Conservation (phyloP, 1,140 invertebrate genomes). For the Drosophila ogumai region DNA sequence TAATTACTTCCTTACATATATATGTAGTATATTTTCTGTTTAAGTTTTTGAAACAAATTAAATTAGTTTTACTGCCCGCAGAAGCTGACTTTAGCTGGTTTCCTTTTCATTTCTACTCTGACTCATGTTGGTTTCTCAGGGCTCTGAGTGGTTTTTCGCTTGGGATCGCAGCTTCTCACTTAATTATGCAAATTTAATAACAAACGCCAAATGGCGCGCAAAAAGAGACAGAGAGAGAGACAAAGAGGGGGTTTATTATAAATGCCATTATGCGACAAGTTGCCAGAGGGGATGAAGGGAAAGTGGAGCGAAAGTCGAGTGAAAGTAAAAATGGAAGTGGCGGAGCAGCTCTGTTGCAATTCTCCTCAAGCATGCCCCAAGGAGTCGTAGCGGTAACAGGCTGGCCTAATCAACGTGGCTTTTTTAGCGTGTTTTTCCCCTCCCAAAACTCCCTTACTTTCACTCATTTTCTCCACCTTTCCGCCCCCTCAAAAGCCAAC, state of each 20-base stretch:
- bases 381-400: constrained; percentile 58
- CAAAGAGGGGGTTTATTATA: constrained; percentile 54
- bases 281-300: neutral
- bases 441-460: neutral
- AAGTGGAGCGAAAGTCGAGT: neutral
- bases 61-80: constrained; percentile 16
- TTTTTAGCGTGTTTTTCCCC: constrained; percentile 22
- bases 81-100: constrained; percentile 14
- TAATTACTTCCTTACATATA: neutral
- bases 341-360: constrained; percentile 53
- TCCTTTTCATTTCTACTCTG: neutral
- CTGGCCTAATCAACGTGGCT: constrained; percentile 54
- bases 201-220: constrained; percentile 62
- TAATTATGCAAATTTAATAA: constrained; percentile 83
- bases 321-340: neutral
- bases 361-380: constrained; percentile 74
- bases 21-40: neutral
- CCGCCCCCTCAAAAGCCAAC: neutral
- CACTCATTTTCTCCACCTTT: neutral
- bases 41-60: constrained; percentile 10
- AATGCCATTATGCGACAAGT: constrained; percentile 63
- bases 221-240: constrained; percentile 28
- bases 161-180: constrained; percentile 63
- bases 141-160: constrained; percentile 23
- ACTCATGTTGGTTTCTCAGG: neutral